Conservation (phyloP, 2,888 invertebrate species). For the Desoria tigrina region DNA sequence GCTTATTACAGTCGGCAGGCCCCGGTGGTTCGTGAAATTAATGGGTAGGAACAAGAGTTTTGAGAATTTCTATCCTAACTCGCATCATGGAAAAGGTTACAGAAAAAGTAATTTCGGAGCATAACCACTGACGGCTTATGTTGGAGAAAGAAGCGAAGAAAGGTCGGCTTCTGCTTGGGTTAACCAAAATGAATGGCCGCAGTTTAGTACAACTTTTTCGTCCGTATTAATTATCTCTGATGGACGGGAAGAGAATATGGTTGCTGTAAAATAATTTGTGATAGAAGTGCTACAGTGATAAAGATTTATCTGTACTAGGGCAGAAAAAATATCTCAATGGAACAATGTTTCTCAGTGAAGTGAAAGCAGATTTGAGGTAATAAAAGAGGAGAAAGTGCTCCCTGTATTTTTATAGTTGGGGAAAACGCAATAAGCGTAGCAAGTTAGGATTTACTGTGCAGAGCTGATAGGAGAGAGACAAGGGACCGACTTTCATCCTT, state of each 20-base stretch:
- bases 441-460: no score
- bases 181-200: background rate
- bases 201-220: background rate
- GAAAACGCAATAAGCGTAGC: no score
- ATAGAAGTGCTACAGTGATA: conserved; percentile 5
- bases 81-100: no score
- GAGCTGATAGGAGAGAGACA: background rate
- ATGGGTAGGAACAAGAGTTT: no score
- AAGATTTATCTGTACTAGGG: background rate
- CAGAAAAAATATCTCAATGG: background rate
- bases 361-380: conserved; percentile 13
- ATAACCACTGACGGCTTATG: no score
- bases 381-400: conserved; percentile 4
- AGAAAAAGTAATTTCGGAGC: no score
- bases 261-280: conserved; percentile 5
- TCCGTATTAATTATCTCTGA: conserved; percentile 2
- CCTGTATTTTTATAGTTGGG: no score
- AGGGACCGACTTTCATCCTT: background rate
- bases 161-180: no score
- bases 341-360: conserved; percentile 12
- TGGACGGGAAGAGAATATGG: background rate
- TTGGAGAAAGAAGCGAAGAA: no score
- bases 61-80: no score
- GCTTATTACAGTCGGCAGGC: no score
- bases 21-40: no score